Evolutionary conservation across 2,888 invertebrate genomes (phyloP).

Genomic region (Melanchra persicariae): DNA sequence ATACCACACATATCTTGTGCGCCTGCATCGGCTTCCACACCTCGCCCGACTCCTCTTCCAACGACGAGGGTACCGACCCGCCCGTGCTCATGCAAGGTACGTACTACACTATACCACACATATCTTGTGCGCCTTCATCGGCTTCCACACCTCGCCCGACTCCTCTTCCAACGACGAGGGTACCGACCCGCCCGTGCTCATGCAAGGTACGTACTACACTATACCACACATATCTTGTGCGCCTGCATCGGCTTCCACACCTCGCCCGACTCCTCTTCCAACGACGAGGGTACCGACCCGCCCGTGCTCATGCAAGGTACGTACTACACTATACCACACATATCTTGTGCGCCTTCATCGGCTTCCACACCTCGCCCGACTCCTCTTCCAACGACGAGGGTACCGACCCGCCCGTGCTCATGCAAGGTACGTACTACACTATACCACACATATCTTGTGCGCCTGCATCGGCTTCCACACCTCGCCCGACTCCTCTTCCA

Average conservation of each 20-base stretch:
- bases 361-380: constrained; percentile 93
- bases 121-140: constrained; percentile 96
- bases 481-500: constrained; percentile 92
- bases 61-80: constrained; percentile 84
- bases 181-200: constrained; percentile 83
- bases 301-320: constrained; percentile 86
- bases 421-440: constrained; percentile 86
- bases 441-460: too few relatives aligned
- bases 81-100: constrained; percentile 86
- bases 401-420: constrained; percentile 83
- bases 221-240: too few relatives aligned
- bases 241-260: constrained; percentile 94
- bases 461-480: constrained; percentile 94
- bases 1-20: too few relatives aligned
- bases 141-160: constrained; percentile 93
- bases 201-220: constrained; percentile 86
- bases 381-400: constrained; percentile 91
- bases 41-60: constrained; percentile 92
- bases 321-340: too few relatives aligned
- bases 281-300: constrained; percentile 84
- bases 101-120: too few relatives aligned
- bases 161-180: constrained; percentile 91
- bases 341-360: constrained; percentile 96
- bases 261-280: constrained; percentile 92
- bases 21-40: constrained; percentile 94